These are phyloP conservation scores for Nowickia ferox DNA, from an alignment of 2,888 invertebrate genomes.

Conservation along the genomic window DNA sequence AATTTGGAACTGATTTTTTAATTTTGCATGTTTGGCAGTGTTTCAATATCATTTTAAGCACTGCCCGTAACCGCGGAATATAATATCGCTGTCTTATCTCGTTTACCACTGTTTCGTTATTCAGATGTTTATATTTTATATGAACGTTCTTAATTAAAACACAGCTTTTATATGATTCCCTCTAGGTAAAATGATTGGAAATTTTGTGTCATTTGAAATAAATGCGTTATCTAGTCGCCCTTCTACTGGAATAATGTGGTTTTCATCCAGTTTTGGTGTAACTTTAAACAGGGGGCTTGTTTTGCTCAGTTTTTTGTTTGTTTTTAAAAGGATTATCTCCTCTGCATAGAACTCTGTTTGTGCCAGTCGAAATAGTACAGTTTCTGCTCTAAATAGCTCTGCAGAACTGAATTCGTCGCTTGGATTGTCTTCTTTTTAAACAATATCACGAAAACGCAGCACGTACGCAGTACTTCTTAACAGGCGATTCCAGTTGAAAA, in stretches of 20 bases:
- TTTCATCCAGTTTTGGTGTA: conserved; percentile 56
- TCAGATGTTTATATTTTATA: not conserved
- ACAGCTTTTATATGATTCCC: conserved; percentile 31
- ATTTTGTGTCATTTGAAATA: conserved; percentile 29
- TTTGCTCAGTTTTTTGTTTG: conserved; percentile 19
- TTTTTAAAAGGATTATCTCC: conserved; percentile 34
- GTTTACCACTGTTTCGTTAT: conserved; percentile 60
- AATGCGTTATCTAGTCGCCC: conserved; percentile 3
- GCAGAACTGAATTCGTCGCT: conserved; percentile 13
- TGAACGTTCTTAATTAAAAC: conserved; percentile 31
- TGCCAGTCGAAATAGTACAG: conserved; percentile 34
- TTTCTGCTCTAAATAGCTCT: conserved; percentile 46
- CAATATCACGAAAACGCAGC: conserved; percentile 29
- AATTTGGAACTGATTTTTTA: conserved; percentile 52
- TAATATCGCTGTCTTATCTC: conserved; percentile 56
- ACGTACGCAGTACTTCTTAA: conserved; percentile 40
- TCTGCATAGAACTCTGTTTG: conserved; percentile 32
- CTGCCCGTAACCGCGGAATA: conserved; percentile 44
- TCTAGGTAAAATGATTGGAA: conserved; percentile 37
- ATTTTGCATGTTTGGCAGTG: conserved; percentile 64
- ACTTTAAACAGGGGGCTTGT: conserved; percentile 38
- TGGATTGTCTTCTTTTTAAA: conserved; percentile 16
- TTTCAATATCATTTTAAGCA: conserved; percentile 48
- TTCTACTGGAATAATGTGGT: conserved; percentile 32
- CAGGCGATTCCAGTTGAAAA: conserved; percentile 48